Evolutionary conservation across 2,113 vertebrate genomes (phyloP), one percentile per base, ranked within the genome.

Genomic region (Beaufortia kweichowensis): DNA sequence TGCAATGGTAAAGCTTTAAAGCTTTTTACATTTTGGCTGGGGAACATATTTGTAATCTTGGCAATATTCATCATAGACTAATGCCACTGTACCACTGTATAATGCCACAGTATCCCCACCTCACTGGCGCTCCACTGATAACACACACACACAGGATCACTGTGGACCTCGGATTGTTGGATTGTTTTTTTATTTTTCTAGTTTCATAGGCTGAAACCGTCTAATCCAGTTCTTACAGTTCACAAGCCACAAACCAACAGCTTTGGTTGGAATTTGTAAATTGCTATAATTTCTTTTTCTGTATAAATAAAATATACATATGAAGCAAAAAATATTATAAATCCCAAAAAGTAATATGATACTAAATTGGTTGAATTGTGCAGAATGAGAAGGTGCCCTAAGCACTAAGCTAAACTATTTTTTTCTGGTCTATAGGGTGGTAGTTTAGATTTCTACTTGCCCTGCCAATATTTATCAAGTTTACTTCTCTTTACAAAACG

Each of bases 101-200:
- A 81, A 83, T 83, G 70, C 79, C 75, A 55, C 67, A 35, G 55
- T 71, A 76, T 81, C 79, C 76, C 73, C 53, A 66, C 62, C 78
- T 79, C 76, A 74, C 77, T 81, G 82, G 82, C 68, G 74, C 62
- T 77, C 68, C 67, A 70, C 72, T 81, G 79, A 84, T 81, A 81
- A 84, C 67, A 65, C 78, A 76, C n/a, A 84, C 67, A 65, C 57
- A 81, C 56, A 66, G 69, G 76, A 79, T 63, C 82, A 69, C 82
- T 76, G 50, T 71, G 80, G 82, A 81, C 79, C 68, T 70, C 53
- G 67, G 41, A 81, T 75, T 81, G 74, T 82, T 76, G 39, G 70
- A n/a, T n/a, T n/a, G n/a, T n/a, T 73, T 31, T 61, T 75, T 77
- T 68, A 26, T 28, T 70, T 31, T 59, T 48, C 21, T 61, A 77